Percentiles rank a stretch among this genome's conserved stretches.
phyloP scores from a whole-genome alignment of 1,140 invertebrate genomes.

The Popillia japonica region DNA sequence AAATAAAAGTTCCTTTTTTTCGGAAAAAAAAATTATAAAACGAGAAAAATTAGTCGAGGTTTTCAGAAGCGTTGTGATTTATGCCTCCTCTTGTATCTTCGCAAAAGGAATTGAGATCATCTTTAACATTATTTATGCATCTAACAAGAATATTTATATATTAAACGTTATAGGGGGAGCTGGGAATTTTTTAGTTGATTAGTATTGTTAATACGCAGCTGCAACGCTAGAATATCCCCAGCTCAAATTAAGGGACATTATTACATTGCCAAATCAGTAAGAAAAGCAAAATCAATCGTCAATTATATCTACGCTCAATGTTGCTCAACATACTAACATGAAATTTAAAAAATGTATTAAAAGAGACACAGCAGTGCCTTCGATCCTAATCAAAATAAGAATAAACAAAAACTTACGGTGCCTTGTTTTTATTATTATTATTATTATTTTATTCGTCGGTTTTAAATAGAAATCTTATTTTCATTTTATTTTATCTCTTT shows the following conservation, averaged over 20 bases:
- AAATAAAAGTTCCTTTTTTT: slow-evolving; percentile 22
- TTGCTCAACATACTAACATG: slow-evolving; percentile 14
- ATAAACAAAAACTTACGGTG: not conserved
- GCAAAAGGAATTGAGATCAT: not conserved
- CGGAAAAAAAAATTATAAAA: not conserved
- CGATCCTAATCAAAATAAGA: not conserved
- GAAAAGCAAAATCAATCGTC: not conserved
- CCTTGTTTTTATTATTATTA: slow-evolving; percentile 15
- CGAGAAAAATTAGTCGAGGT: not conserved
- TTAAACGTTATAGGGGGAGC: too few species aligned
- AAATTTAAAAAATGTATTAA: not conserved
- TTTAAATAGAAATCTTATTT: slow-evolving; percentile 6
- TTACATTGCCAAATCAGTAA: not conserved
- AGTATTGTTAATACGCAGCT: too few species aligned
- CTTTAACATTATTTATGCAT: slow-evolving; percentile 18
- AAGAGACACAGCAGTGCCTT: slow-evolving; percentile 14
- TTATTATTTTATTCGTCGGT: not conserved
- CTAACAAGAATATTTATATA: too few species aligned
- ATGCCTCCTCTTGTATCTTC: too few species aligned
- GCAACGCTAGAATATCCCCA: too few species aligned
- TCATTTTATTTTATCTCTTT: not conserved
- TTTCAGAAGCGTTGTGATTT: not conserved
- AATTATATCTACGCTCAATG: slow-evolving; percentile 13
- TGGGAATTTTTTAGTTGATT: too few species aligned
- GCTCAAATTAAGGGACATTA: not conserved